Evolutionary conservation across 2,797 vertebrate genomes (phyloP).

Genomic region (Morus bassanus): DNA sequence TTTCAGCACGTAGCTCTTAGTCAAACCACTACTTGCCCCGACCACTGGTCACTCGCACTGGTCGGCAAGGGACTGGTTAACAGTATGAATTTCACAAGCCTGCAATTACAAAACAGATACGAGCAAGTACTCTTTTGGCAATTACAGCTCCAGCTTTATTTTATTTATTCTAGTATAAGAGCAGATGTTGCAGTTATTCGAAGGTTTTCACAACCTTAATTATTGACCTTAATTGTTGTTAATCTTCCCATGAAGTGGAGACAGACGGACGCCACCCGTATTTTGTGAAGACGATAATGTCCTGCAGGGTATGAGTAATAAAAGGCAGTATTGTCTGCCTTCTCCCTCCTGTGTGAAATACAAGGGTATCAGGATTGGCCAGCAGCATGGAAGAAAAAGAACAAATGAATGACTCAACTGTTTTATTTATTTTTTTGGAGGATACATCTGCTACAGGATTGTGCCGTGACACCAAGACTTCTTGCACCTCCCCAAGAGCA

Average conservation of each 20-base stretch:
- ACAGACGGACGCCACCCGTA: constrained; percentile 35
- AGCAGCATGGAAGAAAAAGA: not conserved
- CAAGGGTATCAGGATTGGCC: not conserved
- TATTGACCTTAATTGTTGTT: constrained; percentile 51
- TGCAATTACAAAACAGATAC: constrained; percentile 47
- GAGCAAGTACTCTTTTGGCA: constrained; percentile 11
- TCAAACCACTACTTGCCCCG: not conserved
- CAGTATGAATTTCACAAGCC: not conserved
- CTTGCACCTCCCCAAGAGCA: not conserved
- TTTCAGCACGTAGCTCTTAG: not conserved
- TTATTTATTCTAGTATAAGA: constrained; percentile 46
- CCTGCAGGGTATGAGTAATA: constrained; percentile 47
- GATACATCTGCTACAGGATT: not conserved
- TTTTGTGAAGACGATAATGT: constrained; percentile 27
- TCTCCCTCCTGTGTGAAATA: not conserved
- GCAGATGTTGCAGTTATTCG: constrained; percentile 48
- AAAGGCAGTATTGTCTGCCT: constrained; percentile 36
- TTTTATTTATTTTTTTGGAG: constrained; percentile 2
- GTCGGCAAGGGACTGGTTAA: not conserved
- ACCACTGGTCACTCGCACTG: not conserved
- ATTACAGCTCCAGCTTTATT: constrained; percentile 34
- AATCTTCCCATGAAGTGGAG: constrained; percentile 51
- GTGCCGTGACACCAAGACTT: not conserved
- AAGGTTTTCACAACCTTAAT: constrained; percentile 61
- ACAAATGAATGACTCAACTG: not conserved